phyloP scores from a whole-genome alignment of 2,113 vertebrate species.

The Ciconia boyciana region DNA sequence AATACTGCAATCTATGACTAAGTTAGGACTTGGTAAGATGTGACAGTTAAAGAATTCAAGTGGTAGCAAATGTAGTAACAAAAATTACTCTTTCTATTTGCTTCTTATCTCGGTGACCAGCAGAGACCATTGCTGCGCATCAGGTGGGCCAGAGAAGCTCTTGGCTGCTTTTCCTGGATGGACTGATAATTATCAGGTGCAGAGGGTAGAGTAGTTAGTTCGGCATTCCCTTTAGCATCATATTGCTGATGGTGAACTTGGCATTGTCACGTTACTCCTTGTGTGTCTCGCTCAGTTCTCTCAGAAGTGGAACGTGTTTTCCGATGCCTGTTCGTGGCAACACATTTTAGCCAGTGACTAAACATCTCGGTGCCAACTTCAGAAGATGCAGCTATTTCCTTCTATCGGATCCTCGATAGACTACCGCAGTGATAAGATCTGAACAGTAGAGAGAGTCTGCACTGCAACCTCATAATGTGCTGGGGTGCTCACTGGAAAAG shows the following conservation, averaged over 20 bases:
- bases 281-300: background rate
- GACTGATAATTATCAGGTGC: fast-evolving
- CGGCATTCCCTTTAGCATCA: fast-evolving
- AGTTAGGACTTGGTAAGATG: background rate
- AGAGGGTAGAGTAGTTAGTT: background rate
- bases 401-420: fast-evolving
- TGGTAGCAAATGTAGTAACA: background rate
- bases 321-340: background rate
- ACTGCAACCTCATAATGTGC: fast-evolving
- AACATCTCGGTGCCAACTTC: background rate
- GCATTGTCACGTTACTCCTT: fast-evolving
- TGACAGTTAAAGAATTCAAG: background rate
- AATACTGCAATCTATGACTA: background rate
- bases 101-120: background rate
- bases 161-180: background rate
- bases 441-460: background rate
- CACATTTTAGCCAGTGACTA: background rate
- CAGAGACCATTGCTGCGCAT: background rate
- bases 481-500: background rate
- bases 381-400: background rate
- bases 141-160: background rate
- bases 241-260: background rate
- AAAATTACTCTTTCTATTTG: background rate
- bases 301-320: background rate
- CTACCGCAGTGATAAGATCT: background rate